phyloP scores from a whole-genome alignment of 1,140 invertebrate species.

The Galendromus occidentalis region DNA sequence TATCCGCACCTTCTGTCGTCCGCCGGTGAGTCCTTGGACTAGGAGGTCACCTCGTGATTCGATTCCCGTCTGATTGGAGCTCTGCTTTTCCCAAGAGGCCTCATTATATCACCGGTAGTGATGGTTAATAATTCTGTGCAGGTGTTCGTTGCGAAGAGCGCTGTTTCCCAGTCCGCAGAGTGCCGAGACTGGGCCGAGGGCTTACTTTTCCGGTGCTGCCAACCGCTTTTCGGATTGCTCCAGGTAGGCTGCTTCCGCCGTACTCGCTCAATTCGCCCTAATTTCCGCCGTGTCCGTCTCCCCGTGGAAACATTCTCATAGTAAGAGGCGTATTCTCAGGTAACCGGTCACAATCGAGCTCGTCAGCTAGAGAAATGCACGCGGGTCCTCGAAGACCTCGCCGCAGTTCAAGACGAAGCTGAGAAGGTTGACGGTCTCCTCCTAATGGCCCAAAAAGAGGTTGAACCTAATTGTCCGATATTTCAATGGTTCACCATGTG shows the following conservation, averaged over 20 bases:
- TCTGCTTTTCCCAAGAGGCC: not conserved
- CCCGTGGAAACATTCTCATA: too few relatives aligned
- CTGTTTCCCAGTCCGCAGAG: not conserved
- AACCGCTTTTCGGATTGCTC: slow-evolving; percentile 64
- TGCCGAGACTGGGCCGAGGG: slow-evolving; percentile 60
- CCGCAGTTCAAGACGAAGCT: slow-evolving; percentile 77
- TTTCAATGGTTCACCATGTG: slow-evolving; percentile 80
- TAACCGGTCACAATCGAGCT: slow-evolving; percentile 82
- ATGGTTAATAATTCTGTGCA: not conserved
- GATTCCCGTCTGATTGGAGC: slow-evolving; percentile 8
- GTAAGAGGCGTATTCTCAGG: slow-evolving; percentile 38
- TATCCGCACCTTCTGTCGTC: slow-evolving; percentile 61
- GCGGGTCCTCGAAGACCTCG: slow-evolving; percentile 67
- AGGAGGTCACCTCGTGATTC: slow-evolving; percentile 7
- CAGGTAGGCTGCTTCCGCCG: slow-evolving; percentile 17
- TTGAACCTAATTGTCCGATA: slow-evolving; percentile 45
- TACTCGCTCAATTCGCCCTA: not conserved
- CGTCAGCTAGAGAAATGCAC: slow-evolving; percentile 80
- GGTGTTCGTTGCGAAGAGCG: not conserved
- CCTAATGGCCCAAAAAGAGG: slow-evolving; percentile 45
- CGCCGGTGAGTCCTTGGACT: slow-evolving; percentile 37
- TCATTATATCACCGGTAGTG: too few relatives aligned
- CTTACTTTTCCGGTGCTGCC: slow-evolving; percentile 66
- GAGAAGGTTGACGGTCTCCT: slow-evolving; percentile 70
- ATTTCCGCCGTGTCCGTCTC: too few relatives aligned